A percentile compares a stretch with the other conserved stretches of the same genome.
phyloP scores from a whole-genome alignment of 2,797 vertebrate genomes.

The Clarias pachynema region DNA sequence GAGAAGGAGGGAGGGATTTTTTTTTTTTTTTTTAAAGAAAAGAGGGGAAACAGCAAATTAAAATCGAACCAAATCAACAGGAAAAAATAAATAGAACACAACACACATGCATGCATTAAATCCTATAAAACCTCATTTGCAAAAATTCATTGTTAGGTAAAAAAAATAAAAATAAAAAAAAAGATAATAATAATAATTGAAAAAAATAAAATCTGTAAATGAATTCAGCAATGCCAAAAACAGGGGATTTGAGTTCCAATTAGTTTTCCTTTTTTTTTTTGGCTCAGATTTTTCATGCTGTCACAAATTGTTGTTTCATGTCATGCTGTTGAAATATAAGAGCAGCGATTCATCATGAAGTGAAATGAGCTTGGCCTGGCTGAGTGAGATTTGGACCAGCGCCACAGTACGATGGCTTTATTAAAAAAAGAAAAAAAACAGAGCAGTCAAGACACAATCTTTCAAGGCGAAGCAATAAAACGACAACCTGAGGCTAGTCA shows the following conservation, averaged over 20 bases:
- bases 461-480: constrained; percentile 20
- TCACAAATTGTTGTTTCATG: constrained; percentile 32
- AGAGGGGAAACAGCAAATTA: constrained; percentile 52
- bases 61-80: constrained; percentile 57
- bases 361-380: constrained; percentile 22
- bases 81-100: background rate
- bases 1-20: background rate
- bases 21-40: background rate
- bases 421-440: background rate
- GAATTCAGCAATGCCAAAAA: constrained; percentile 46
- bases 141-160: constrained; percentile 54
- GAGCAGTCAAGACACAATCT: background rate
- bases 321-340: constrained; percentile 23
- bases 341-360: constrained; percentile 46
- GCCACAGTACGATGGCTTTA: constrained; percentile 28
- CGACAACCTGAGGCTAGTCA: background rate
- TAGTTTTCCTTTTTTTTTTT: background rate
- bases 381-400: constrained; percentile 18
- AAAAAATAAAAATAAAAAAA: background rate
- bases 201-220: background rate
- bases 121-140: constrained; percentile 19
- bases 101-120: constrained; percentile 48
- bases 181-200: background rate
- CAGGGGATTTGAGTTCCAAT: constrained; percentile 31
- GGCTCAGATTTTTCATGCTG: constrained; percentile 15